A percentile compares a stretch with the other conserved stretches of the same genome.
Evolutionary conservation across 2,113 vertebrate genomes (phyloP).

Genomic region (Sebastes fasciatus): DNA sequence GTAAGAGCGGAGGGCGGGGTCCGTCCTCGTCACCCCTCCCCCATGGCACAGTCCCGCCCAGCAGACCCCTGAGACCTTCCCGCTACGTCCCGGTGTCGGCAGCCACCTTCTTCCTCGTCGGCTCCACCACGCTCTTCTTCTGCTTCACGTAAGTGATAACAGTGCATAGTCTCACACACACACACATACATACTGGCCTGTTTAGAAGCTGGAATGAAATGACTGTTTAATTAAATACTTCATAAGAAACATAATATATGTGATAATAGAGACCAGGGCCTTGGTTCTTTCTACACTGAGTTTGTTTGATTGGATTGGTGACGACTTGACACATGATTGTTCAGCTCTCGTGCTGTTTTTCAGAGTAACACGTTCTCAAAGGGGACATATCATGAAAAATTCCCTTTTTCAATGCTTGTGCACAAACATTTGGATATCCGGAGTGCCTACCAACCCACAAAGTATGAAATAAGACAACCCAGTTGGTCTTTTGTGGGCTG

Average conservation of each 20-base stretch:
- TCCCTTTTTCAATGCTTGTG: too few species aligned
- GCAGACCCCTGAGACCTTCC: slow-evolving; percentile 82
- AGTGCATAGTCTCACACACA: background rate
- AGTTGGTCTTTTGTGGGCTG: too few species aligned
- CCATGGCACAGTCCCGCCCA: slow-evolving; percentile 86
- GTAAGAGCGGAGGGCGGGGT: slow-evolving; percentile 83
- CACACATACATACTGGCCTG: background rate
- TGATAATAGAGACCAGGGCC: background rate
- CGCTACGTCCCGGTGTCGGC: slow-evolving; percentile 96
- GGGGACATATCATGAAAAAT: too few species aligned
- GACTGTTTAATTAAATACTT: background rate
- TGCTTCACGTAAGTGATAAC: slow-evolving; percentile 96
- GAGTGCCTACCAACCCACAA: too few species aligned
- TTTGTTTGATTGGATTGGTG: slow-evolving; percentile 18
- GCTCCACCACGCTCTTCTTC: slow-evolving; percentile 97
- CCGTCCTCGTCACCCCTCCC: slow-evolving; percentile 82
- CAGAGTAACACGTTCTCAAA: background rate
- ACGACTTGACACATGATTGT: slow-evolving; percentile 2
- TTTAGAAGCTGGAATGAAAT: background rate
- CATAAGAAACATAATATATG: background rate
- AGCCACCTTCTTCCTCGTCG: slow-evolving; percentile 95
- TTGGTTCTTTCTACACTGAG: background rate
- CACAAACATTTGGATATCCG: too few species aligned
- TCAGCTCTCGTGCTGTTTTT: background rate
- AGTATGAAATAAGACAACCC: too few species aligned